Evolutionary conservation across 2,797 vertebrate species (phyloP).

Genomic region (Zalophus californianus): DNA sequence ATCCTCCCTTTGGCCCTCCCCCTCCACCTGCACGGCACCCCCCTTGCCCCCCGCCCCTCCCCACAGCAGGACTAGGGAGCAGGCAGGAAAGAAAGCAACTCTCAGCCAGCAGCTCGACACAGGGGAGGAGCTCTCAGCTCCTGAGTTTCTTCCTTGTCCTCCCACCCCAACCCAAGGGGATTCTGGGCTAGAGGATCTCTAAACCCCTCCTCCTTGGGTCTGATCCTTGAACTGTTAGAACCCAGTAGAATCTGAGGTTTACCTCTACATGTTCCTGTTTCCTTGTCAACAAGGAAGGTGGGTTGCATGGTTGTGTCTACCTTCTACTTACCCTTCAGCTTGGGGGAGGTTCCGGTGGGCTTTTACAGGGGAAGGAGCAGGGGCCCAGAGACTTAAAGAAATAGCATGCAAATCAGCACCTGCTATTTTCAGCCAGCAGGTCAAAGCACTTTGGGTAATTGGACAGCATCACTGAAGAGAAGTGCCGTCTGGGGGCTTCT

Average conservation of each 20-base stretch:
- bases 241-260: background rate
- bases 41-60: background rate
- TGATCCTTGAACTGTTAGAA: background rate
- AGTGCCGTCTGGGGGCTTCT: constrained; percentile 14
- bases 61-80: background rate
- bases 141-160: background rate
- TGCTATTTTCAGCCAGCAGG: constrained; percentile 1
- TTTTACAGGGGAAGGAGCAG: background rate
- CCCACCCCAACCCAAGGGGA: background rate
- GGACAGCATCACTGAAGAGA: background rate
- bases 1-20: background rate
- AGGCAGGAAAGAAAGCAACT: background rate
- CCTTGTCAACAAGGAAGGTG: background rate
- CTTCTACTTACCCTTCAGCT: background rate
- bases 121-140: background rate
- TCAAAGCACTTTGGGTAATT: constrained; percentile 43
- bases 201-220: background rate
- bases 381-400: constrained; percentile 2
- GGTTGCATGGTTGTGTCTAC: background rate
- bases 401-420: constrained; percentile 47
- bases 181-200: background rate
- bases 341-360: background rate
- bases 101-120: background rate
- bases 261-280: background rate
- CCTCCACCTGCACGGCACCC: background rate